A percentile compares a stretch with the other conserved stretches of the same genome.
phyloP scores from a whole-genome alignment of 1,140 invertebrate species.

The Globodera rostochiensis region DNA sequence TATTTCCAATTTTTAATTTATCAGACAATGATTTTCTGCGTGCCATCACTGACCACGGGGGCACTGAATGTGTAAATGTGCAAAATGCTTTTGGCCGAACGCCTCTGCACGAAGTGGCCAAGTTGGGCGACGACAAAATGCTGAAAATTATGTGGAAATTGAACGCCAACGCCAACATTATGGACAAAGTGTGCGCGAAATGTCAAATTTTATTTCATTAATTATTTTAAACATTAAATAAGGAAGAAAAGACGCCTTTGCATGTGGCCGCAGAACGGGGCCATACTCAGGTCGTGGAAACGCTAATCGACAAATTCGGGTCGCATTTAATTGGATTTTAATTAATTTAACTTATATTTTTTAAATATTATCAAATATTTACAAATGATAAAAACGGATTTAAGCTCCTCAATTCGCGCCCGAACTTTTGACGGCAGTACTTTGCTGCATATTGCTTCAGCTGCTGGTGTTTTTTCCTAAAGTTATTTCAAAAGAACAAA shows the following conservation, averaged over 20 bases:
- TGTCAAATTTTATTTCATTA: not conserved
- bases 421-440: slow-evolving; percentile 83
- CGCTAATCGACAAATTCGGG: slow-evolving; percentile 94
- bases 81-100: slow-evolving; percentile 76
- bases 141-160: slow-evolving; percentile 93
- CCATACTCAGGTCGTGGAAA: slow-evolving; percentile 89
- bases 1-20: slow-evolving; percentile 13
- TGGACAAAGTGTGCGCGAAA: slow-evolving; percentile 16
- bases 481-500: slow-evolving; percentile 25
- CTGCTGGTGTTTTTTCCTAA: slow-evolving; percentile 19
- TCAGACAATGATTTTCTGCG: slow-evolving; percentile 50
- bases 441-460: slow-evolving; percentile 92
- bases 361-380: not conserved
- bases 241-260: slow-evolving; percentile 86
- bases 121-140: slow-evolving; percentile 86
- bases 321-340: not conserved
- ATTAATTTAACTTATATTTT: not conserved
- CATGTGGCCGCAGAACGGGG: slow-evolving; percentile 95
- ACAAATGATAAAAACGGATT: not conserved
- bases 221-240: slow-evolving; percentile 29
- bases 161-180: slow-evolving; percentile 77
- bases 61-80: slow-evolving; percentile 55
- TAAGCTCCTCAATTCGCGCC: slow-evolving; percentile 60
- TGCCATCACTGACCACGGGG: slow-evolving; percentile 50
- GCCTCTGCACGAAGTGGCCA: slow-evolving; percentile 88